phyloP scores from a whole-genome alignment of 1,140 invertebrate species.

The Platyscapa corneri region DNA sequence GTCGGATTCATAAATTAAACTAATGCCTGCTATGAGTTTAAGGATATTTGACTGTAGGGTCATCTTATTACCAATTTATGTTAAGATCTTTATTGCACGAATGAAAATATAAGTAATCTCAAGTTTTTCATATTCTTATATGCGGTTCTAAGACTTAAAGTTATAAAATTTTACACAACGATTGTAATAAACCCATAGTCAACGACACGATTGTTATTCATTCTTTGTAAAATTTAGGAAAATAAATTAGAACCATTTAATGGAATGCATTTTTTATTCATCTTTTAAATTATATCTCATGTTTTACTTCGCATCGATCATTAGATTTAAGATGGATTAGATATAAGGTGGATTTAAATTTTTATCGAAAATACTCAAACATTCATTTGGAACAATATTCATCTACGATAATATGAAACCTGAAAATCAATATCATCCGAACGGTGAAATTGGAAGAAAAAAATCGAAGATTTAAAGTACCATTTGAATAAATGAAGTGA shows the following conservation, averaged over 20 bases:
- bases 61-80: not conserved
- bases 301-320: not conserved
- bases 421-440: conserved; percentile 5
- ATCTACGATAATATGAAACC: not conserved
- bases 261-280: not conserved
- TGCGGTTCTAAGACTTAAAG: not conserved
- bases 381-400: not conserved
- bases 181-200: no score
- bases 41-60: not conserved
- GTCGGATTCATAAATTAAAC: conserved; percentile 28
- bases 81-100: not conserved
- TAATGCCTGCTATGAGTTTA: conserved; percentile 9
- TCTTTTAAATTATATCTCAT: not conserved
- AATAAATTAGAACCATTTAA: not conserved
- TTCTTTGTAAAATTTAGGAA: not conserved
- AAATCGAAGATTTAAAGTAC: not conserved
- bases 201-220: not conserved
- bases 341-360: not conserved
- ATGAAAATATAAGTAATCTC: not conserved
- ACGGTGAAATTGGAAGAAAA: not conserved
- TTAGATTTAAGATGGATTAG: no score
- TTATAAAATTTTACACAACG: not conserved
- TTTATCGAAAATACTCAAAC: not conserved
- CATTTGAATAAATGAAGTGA: not conserved
- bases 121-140: not conserved